Evolutionary conservation across 2,888 invertebrate genomes (phyloP), one percentile per base, ranked within the genome.

Genomic region (Leptinotarsa peninsularis): DNA sequence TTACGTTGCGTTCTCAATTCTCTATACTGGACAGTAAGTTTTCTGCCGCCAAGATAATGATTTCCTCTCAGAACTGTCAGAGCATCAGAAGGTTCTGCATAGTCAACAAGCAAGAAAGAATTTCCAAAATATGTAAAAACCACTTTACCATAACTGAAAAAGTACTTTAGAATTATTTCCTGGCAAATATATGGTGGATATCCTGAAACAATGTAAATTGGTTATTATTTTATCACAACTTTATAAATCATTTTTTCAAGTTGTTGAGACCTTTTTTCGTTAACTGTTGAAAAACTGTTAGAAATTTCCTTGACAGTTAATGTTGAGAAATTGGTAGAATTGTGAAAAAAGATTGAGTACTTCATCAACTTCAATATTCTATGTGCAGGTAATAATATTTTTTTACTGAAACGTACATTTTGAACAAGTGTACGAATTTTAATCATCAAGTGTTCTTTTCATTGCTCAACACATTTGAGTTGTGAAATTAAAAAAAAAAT

Each of bases 111-210:
- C n/a, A 82, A 78, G 80, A 82, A 85, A 15, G 75, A 77, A 76
- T 83, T 80, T 17, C 83, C 80, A 75, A 82, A 80, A 74, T 79
- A 77, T 18, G 76, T 74, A 80, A 78, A 81, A 33, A 80, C 75
- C 33, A 82, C 76, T 72, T 79, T 80, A 23, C 87, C 88, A 81
- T 82, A 87, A 67, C 78, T 78, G 14, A 80, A 79, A 75, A 88
- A 86, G 77, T 85, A 86, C 18, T 82, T 78, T 27, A 83, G 68
- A 56, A 87, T 75, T 54, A 82, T 82, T n/a, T 83, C 82, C 71
- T 84, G 81, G 52, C 76, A 76, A 18, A 80, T 73, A 56, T 84
- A 72, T 4, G 81, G 78, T 49, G 79, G 73, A 73, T 80, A 82
- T 58, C 81, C 83, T 82, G 60, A 56, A 81, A 79, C 43, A 54